Evolutionary conservation across 2,797 vertebrate genomes (phyloP), one percentile per base, ranked within the genome.

Genomic region (Rhadinocentrus ornatus): DNA sequence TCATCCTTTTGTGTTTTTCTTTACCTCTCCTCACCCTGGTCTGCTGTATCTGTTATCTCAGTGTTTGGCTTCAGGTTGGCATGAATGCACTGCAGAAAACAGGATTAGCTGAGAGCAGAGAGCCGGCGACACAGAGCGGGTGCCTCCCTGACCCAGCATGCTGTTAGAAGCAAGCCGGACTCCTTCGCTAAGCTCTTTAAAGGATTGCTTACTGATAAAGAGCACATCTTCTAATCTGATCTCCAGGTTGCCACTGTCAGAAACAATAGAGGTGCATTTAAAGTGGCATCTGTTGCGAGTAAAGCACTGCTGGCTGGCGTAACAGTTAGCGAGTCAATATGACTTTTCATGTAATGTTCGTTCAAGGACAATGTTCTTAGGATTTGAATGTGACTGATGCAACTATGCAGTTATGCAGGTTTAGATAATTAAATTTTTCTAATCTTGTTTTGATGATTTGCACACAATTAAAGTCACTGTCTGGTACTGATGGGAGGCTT

Each of bases 161-260:
- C 86, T 57, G 82, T 80, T 57, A 5, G 80, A 82, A 64, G 81
- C 77, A 81, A 71, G 44, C 71, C 29, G 46, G 73, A 65, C 77
- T 74, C 70, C 31, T 72, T 80, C 48, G 1, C n/a, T 73, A 41
- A 90, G 78, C 75, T 80, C 32, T 84, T 84, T 90, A 91, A 77
- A 57, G 74, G 86, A 84, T 85, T 77, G 71, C 78, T 62, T 66
- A 62, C 78, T 76, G 75, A 32, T 69, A 80, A 56, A 68, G 54
- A 84, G 31, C 15, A 62, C 52, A 81, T 70, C 84, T 79, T 80
- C 67, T 91, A 89, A 91, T 91, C 90, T 87, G 81, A 88, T 91
- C 83, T 80, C 83, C 80, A 86, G 92, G 86, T 90, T 90, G 79
- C 84, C 5, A 4, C 82, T 80, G 89, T 86, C 89, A 88, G 71